A percentile compares a stretch with the other conserved stretches of the same genome.
Evolutionary conservation across 2,888 invertebrate species (phyloP).

Genomic region (Ceriagrion tenellum): DNA sequence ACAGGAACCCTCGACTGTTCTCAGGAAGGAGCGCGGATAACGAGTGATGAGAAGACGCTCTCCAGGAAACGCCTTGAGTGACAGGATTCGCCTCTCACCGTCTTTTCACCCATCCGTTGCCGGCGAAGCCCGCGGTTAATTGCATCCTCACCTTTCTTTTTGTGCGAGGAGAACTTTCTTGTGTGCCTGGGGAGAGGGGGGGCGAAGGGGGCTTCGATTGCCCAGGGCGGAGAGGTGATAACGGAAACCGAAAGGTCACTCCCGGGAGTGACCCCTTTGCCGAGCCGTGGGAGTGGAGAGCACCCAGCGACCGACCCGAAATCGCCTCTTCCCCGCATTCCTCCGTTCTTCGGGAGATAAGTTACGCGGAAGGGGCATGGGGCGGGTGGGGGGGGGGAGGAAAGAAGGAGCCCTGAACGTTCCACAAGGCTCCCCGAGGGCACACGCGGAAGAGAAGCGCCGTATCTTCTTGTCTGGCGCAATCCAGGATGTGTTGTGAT

Average conservation of each 20-base stretch:
- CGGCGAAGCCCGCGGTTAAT: background rate
- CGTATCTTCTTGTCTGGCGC: background rate
- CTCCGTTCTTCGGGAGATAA: background rate
- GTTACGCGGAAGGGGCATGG: background rate
- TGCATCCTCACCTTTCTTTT: background rate
- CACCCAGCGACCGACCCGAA: background rate
- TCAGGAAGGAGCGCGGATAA: background rate
- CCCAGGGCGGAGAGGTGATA: background rate
- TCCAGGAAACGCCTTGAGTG: background rate
- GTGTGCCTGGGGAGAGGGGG: background rate
- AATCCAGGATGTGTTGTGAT: background rate
- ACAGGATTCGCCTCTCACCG: background rate
- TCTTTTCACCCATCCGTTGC: background rate
- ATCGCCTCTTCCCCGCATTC: background rate
- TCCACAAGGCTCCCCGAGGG: background rate
- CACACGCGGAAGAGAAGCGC: background rate
- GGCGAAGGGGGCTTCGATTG: background rate
- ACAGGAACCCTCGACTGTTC: background rate
- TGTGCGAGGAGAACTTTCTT: background rate
- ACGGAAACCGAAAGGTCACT: constrained; percentile 18
- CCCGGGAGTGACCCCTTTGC: background rate
- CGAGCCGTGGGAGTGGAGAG: background rate
- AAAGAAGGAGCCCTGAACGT: background rate
- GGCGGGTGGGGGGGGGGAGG: background rate
- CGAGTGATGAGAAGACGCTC: background rate